Evolutionary conservation across 2,797 vertebrate species (phyloP), one percentile per base, ranked within the genome.

Genomic region (Percopsis omiscomaycus): DNA sequence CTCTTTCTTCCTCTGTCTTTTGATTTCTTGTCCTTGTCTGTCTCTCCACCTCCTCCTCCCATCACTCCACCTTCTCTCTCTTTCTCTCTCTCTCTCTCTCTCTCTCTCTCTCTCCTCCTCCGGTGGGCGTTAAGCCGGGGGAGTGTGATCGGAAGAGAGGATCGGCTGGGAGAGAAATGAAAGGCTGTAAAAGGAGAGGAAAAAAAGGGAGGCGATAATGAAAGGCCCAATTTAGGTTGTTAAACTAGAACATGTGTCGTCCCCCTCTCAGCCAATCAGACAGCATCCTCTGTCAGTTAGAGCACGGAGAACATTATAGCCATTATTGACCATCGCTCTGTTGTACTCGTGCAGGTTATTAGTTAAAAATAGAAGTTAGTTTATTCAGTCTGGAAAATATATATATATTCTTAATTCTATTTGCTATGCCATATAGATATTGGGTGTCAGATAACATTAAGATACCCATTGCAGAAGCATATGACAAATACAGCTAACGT

Each of bases 121-220:
- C 80, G 85, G 92, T 92, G 87, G 91, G 91, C 61, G 89, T 88
- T 64, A 82, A 88, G 89, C 86, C 75, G 88, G 84, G 86, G 88
- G 88, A 86, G 91, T 92, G 91, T 88, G 90, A 91, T 89, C 84
- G 83, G 80, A 83, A 88, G 84, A 89, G 82, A 86, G 81, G 89
- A 89, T 74, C 66, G 73, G 71, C 81, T 84, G 83, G 82, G 85
- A 74, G 86, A 87, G 84, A 89, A 88, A 90, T 91, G 83, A 90
- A 89, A 90, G 87, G 86, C 83, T 88, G 84, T 66, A 56, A 77
- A 79, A 77, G 74, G 75, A 84, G 66, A 80, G 75, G 73, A 87
- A 68, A 71, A 71, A 67, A 63, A 74, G 72, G 80, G 86, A 89
- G 84, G 87, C 71, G 83, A 86, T 88, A 89, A 91, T 90, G 82